These are phyloP conservation scores for Tortricodes alternella DNA, from an alignment of 2,888 invertebrate genomes.

Conservation along the genomic window DNA sequence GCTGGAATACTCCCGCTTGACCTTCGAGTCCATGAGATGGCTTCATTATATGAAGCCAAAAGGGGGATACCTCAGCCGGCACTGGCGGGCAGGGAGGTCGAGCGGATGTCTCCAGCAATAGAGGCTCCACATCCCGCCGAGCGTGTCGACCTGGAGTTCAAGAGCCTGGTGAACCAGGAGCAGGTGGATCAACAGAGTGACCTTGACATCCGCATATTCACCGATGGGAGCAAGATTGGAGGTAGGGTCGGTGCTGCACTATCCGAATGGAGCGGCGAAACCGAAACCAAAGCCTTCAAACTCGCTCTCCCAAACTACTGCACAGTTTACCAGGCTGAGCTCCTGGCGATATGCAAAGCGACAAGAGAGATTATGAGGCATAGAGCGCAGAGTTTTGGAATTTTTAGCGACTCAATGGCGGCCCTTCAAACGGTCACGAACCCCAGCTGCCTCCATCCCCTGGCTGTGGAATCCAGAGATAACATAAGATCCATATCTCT, in stretches of 20 bases:
- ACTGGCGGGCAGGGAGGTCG: background rate
- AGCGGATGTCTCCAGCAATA: background rate
- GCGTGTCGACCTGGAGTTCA: background rate
- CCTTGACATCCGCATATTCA: background rate
- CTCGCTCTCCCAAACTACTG: background rate
- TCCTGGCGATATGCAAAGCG: background rate
- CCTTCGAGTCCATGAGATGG: slow-evolving; percentile 2
- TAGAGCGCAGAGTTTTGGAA: background rate
- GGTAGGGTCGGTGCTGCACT: slow-evolving; percentile 25
- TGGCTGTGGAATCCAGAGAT: background rate
- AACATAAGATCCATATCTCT: background rate
- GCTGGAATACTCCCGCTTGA: slow-evolving; percentile 14
- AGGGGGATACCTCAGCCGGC: background rate
- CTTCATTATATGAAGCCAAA: slow-evolving; percentile 2
- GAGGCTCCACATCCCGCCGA: background rate
- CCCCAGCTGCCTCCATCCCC: background rate
- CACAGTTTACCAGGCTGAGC: slow-evolving; percentile 5
- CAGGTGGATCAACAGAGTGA: background rate
- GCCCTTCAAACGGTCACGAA: background rate
- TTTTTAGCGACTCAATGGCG: background rate
- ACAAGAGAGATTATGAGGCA: background rate
- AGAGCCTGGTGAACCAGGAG: background rate
- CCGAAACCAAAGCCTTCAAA: slow-evolving; percentile 3
- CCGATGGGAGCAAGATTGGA: slow-evolving; percentile 6
- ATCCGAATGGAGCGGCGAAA: background rate